Conservation (phyloP, 2,888 invertebrate species). For the Pterostichus madidus region DNA sequence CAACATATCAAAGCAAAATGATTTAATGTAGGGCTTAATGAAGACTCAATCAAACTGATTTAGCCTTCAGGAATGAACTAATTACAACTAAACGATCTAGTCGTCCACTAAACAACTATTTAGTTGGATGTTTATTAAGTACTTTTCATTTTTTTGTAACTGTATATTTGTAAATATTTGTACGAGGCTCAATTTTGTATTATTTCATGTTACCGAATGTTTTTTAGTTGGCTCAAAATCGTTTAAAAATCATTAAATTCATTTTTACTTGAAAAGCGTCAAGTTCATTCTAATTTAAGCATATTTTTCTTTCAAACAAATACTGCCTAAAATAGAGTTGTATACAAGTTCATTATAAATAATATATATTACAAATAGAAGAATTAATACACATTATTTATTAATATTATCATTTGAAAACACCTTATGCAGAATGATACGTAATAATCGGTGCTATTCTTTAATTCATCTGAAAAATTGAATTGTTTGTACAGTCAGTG, state of each 20-base stretch:
- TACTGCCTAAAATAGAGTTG: constrained; percentile 1
- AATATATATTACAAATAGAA: not conserved
- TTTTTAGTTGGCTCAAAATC: not conserved
- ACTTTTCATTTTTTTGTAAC: no score
- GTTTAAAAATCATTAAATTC: no score
- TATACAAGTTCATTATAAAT: not conserved
- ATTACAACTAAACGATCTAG: constrained; percentile 1
- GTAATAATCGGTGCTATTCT: not conserved
- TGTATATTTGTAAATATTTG: constrained; percentile 16
- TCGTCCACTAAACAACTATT: constrained; percentile 1
- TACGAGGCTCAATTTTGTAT: not conserved
- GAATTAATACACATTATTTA: not conserved
- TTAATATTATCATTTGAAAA: not conserved
- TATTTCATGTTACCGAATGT: not conserved
- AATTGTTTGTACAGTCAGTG: not conserved
- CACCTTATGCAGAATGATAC: not conserved
- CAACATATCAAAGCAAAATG: constrained; percentile 5
- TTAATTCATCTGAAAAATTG: not conserved
- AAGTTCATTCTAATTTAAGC: no score
- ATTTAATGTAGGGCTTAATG: not conserved
- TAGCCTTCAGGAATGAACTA: not conserved
- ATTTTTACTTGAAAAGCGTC: not conserved
- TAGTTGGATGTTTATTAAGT: constrained; percentile 4
- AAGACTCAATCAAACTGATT: not conserved
- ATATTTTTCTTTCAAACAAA: not conserved